Conservation (phyloP, 2,113 vertebrate genomes). For the Ranitomeya imitator region DNA sequence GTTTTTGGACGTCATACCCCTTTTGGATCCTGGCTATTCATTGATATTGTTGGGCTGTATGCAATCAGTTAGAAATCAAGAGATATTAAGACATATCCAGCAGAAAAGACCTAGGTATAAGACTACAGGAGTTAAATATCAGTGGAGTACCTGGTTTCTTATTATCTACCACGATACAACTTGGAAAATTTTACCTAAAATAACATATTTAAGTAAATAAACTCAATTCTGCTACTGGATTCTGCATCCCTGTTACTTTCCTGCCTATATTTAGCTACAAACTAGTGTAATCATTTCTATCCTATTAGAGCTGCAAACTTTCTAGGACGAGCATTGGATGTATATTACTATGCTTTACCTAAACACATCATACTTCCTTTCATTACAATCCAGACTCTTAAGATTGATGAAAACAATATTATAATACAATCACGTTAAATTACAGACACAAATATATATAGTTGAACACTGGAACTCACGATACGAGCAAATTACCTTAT, state of each 20-base stretch:
- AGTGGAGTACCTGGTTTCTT: not conserved
- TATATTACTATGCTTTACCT: not conserved
- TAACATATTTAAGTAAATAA: too few relatives aligned
- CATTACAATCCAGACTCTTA: not conserved
- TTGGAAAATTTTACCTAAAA: not conserved
- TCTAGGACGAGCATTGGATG: not conserved
- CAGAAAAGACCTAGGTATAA: too few relatives aligned
- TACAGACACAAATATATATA: slow-evolving; percentile 10
- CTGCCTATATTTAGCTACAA: not conserved
- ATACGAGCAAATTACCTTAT: slow-evolving; percentile 25
- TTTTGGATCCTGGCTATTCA: too few relatives aligned
- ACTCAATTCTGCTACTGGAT: not conserved
- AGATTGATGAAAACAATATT: not conserved
- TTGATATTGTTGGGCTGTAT: too few relatives aligned
- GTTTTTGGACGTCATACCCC: too few relatives aligned
- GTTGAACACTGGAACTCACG: not conserved
- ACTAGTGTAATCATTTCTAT: not conserved
- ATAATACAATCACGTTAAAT: not conserved
- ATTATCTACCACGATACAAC: not conserved
- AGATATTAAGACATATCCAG: too few relatives aligned
- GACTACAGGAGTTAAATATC: too few relatives aligned
- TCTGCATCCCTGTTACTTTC: not conserved
- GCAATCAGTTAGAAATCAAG: too few relatives aligned
- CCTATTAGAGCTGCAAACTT: not conserved
- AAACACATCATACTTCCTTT: not conserved